phyloP scores from a whole-genome alignment of 2,888 invertebrate genomes.

The Eupeodes luniger region DNA sequence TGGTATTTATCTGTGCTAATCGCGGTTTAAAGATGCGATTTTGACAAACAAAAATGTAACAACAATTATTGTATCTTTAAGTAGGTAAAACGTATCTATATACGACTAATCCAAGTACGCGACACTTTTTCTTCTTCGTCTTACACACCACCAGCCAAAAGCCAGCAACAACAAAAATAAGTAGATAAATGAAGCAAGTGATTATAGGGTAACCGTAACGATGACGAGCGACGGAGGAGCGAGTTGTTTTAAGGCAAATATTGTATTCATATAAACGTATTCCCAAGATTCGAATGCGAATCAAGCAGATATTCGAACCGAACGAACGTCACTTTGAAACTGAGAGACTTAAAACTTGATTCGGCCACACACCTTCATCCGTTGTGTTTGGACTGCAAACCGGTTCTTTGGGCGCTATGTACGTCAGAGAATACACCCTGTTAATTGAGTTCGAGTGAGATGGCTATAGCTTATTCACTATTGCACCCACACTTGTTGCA shows the following conservation, averaged over 20 bases:
- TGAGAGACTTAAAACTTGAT: conserved; percentile 78
- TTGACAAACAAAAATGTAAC: not conserved
- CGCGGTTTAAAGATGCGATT: conserved; percentile 40
- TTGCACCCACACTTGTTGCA: conserved; percentile 60
- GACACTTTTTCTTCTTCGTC: not conserved
- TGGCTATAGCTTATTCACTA: conserved; percentile 9
- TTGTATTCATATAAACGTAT: conserved; percentile 45
- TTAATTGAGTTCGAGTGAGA: conserved; percentile 14
- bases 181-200: conserved; percentile 15
- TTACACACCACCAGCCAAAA: not conserved
- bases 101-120: conserved; percentile 26
- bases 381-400: conserved; percentile 33
- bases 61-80: not conserved
- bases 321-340: conserved; percentile 84
- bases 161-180: conserved; percentile 11
- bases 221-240: conserved; percentile 23
- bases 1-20: conserved; percentile 57
- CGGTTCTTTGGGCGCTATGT: conserved; percentile 46
- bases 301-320: conserved; percentile 80
- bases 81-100: not conserved
- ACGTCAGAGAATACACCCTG: conserved; percentile 40
- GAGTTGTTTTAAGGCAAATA: conserved; percentile 27
- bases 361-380: conserved; percentile 73
- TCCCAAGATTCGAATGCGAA: conserved; percentile 73
- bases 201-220: conserved; percentile 6